Evolutionary conservation across 2,888 invertebrate species (phyloP), one percentile per base, ranked within the genome.

Genomic region (Troglohyphantes excavatus): DNA sequence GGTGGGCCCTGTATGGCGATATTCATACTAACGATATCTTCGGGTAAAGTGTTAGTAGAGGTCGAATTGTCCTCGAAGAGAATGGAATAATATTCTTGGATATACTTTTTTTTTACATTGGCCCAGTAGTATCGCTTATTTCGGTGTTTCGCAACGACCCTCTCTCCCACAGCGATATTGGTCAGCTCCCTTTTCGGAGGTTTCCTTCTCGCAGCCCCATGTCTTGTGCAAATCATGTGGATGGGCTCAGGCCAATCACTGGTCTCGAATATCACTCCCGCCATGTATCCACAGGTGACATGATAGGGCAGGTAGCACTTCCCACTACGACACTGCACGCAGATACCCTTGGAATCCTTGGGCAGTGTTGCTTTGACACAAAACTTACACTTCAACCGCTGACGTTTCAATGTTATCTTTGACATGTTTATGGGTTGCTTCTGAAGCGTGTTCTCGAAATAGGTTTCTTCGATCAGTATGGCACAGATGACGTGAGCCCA

Each of bases 141-240:
- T 82, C 94, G 94, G 93, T 95, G 95, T 91, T 95, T 95, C 0
- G 95, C 95, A 94, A 95, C 95, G 2, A 95, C 95, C n/a, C 91
- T 91, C 67, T 94, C 93, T 1, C 94, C 94, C 27, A 92, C 91
- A 43, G 92, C 92, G 7, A 94, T 89, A 27, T 93, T 92, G 19
- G 92, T 92, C 61, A 93, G 75, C 13, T 91, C 65, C 53, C 91
- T 72, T 39, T 79, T 73, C 23, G 61, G 39, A 19, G 79, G 79
- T 17, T 84, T 78, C n/a, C 72, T 63, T 19, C 83, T 72, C 3
- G 68, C 79, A 13, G 78, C 27, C 19, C 67, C 72, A 91, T 94
- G 94, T 82, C 92, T 92, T 5, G 91, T 91, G 91, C 94, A 94
- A 13, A 93, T 93, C 72, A 94, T 93, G 84, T 93, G 92, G 11